phyloP scores from a whole-genome alignment of 2,888 invertebrate genomes.

The Anaspis maculata region DNA sequence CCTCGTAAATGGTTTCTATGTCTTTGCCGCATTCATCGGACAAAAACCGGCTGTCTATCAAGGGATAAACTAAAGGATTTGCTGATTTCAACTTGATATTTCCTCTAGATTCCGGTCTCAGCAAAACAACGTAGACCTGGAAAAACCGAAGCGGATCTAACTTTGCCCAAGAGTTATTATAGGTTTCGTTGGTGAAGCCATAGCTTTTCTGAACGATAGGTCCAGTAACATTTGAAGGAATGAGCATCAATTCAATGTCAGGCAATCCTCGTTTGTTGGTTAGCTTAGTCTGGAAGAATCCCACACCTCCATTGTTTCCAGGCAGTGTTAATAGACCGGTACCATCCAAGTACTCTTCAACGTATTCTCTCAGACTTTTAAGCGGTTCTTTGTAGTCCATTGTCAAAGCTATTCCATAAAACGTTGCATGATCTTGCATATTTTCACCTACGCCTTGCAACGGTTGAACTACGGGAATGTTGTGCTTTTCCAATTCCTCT shows the following conservation, averaged over 20 bases:
- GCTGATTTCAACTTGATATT: slow-evolving; percentile 44
- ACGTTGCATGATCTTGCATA: slow-evolving; percentile 18
- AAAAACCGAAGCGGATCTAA: slow-evolving; percentile 23
- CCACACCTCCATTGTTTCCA: not conserved
- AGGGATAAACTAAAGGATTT: slow-evolving; percentile 54
- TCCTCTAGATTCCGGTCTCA: slow-evolving; percentile 46
- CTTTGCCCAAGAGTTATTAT: slow-evolving; percentile 27
- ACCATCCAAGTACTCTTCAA: slow-evolving; percentile 17
- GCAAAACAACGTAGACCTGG: slow-evolving; percentile 45
- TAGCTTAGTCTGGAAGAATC: slow-evolving; percentile 7
- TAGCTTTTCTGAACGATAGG: slow-evolving; percentile 8
- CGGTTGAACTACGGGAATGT: slow-evolving; percentile 14
- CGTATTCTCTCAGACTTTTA: slow-evolving; percentile 7
- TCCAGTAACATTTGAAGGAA: slow-evolving; percentile 8
- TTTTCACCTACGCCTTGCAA: slow-evolving; percentile 17
- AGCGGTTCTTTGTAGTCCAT: slow-evolving; percentile 15
- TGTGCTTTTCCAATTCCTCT: slow-evolving; percentile 11
- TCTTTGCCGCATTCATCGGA: slow-evolving; percentile 46
- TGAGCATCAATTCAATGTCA: slow-evolving; percentile 12
- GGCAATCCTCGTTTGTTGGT: slow-evolving; percentile 9
- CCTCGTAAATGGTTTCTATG: slow-evolving; percentile 50
- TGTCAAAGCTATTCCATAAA: slow-evolving; percentile 12
- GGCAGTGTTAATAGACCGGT: slow-evolving; percentile 6
- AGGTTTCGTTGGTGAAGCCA: not conserved
- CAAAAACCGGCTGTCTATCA: slow-evolving; percentile 59